Base-by-base conservation (phyloP, 2,888 invertebrate genomes). In the Hirtodrosophila confusa region DNA sequence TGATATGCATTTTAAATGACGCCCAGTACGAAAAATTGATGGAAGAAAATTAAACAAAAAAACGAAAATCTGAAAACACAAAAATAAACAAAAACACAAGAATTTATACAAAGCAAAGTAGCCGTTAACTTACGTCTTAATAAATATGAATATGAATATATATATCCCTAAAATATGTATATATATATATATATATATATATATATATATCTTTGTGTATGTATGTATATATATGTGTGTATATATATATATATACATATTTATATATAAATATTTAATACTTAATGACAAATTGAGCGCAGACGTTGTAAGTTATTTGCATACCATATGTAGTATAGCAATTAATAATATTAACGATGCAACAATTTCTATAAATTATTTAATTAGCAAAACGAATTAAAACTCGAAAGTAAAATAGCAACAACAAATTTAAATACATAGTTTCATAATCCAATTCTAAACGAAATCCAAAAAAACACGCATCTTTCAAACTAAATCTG, bases 1-100 rank as follows among this genome's bases (percentile, higher is more conserved):
- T 86, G 84, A 86, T 82, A 83, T 80, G 80, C 80, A 84, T 84
- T 82, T 84, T 86, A 84, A 86, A 75, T 78, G 58, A 75, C 56
- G 86, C 86, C 83, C 83, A 71, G 62, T 39, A 74, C 36, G 39
- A 57, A 69, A 68, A 55, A 54, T 51, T 6, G 35, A 55, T 60
- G 17, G 31, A 71, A 62, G 67, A 70, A 74, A 68, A 47, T 29
- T 47, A 63, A 67, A 55, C 41, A 33, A 43, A 45, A 55, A 65
- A 39, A 12, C 40, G 44, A 40, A 9, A 51, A 54, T 55, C 56
- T 51, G 39, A 75, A 55, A 72, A 75, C 54, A 62, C 45, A 43
- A 60, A 39, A 45, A 45, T 35, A 63, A 63, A 63, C 31, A 39
- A 55, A 56, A 50, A 35, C 9, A 57, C 53, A 58, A 76, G 86